Evolutionary conservation across 2,888 invertebrate species (phyloP).

Genomic region (Ophion ellenae): DNA sequence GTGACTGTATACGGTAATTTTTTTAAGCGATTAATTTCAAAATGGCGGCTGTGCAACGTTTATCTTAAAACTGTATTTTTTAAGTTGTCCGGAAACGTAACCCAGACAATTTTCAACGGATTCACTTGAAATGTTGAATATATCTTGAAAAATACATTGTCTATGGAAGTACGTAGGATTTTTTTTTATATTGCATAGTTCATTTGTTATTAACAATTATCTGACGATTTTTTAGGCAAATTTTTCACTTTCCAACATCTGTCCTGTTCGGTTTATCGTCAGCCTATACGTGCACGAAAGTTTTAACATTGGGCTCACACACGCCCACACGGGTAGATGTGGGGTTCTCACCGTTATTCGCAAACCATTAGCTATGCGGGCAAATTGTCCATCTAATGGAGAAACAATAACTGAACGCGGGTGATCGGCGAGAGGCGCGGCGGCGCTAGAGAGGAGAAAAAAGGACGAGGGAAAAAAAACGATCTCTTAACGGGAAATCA

Average conservation of each 20-base stretch:
- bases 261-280: conserved; percentile 50
- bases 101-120: too few species aligned
- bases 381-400: conserved; percentile 74
- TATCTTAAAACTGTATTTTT: too few species aligned
- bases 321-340: background rate
- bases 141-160: too few species aligned
- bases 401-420: conserved; percentile 74
- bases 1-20: too few species aligned
- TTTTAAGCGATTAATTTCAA: too few species aligned
- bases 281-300: background rate
- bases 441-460: background rate
- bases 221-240: too few species aligned
- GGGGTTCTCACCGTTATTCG: conserved; percentile 56
- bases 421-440: conserved; percentile 34
- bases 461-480: background rate
- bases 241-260: conserved; percentile 12
- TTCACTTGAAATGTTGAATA: too few species aligned
- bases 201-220: too few species aligned
- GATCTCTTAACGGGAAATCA: conserved; percentile 63
- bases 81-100: too few species aligned
- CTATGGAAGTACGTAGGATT: too few species aligned
- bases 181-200: too few species aligned
- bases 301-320: background rate
- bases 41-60: too few species aligned
- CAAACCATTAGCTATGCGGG: conserved; percentile 59